These are phyloP conservation scores for Chauna torquata DNA, from an alignment of 2,113 vertebrate species.

Conservation along the genomic window DNA sequence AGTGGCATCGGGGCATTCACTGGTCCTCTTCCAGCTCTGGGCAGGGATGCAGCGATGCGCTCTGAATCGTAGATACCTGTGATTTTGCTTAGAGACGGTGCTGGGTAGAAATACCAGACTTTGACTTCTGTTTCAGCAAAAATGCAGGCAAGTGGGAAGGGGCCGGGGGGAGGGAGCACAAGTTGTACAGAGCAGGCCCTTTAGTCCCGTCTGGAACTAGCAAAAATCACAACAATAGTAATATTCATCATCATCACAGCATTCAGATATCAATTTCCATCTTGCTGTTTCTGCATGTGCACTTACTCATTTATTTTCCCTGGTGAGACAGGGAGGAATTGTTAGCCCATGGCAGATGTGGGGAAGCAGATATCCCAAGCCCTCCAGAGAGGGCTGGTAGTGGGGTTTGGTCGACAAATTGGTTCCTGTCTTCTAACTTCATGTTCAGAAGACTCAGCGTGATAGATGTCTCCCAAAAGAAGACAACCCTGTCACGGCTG, in stretches of 20 bases:
- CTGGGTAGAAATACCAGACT: neutral
- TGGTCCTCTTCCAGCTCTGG: neutral
- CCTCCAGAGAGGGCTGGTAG: neutral
- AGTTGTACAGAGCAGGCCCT: conserved; percentile 17
- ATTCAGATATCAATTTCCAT: conserved; percentile 59
- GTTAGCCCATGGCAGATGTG: conserved; percentile 11
- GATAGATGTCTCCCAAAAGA: neutral
- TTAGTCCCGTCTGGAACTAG: conserved; percentile 16
- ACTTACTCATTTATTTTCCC: conserved; percentile 44
- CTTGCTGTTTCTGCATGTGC: conserved; percentile 1
- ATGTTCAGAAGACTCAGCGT: neutral
- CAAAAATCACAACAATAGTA: conserved; percentile 47
- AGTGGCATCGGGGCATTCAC: fast-evolving
- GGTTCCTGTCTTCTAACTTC: neutral
- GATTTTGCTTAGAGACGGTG: neutral
- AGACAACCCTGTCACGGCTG: neutral
- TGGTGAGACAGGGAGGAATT: conserved; percentile 52
- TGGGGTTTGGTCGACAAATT: neutral
- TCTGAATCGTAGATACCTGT: neutral
- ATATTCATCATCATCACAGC: conserved; percentile 54
- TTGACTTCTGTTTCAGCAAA: neutral
- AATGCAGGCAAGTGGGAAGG: neutral
- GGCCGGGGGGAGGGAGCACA: neutral
- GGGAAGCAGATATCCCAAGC: neutral
- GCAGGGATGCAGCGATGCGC: neutral